Conservation (phyloP, 2,797 vertebrate genomes). For the Pipistrellus pygmaeus region DNA sequence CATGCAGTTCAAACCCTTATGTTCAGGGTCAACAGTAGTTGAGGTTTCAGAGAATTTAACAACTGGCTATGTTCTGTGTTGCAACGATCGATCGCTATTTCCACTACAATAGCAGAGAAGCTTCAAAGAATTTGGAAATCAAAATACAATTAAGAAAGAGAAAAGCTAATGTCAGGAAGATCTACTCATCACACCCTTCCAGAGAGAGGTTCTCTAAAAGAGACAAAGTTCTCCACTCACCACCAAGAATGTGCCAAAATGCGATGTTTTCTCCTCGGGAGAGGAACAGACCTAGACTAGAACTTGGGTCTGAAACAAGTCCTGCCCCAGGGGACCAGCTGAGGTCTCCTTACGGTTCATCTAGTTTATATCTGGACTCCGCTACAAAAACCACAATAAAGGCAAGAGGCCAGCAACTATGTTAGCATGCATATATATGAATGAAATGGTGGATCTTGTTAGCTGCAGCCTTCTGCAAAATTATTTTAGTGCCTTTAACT, state of each 20-base stretch:
- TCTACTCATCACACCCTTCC: background rate
- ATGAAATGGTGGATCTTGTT: background rate
- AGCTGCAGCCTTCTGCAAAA: constrained; percentile 34
- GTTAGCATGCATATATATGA: background rate
- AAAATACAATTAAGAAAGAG: constrained; percentile 35
- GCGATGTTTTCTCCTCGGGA: background rate
- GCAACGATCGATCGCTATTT: background rate
- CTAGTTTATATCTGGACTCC: background rate
- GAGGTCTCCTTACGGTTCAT: background rate
- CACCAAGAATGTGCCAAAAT: constrained; percentile 43
- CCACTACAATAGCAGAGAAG: background rate
- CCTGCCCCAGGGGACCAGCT: background rate
- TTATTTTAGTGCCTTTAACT: constrained; percentile 32
- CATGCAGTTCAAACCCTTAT: background rate
- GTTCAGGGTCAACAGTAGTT: background rate
- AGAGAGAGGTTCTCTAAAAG: constrained; percentile 3
- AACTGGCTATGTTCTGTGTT: background rate
- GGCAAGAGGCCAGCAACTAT: background rate
- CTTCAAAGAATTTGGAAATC: constrained; percentile 47
- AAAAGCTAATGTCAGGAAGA: constrained; percentile 7
- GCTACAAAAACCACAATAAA: constrained; percentile 34
- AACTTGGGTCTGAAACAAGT: background rate
- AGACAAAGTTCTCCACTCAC: background rate
- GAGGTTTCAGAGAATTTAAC: constrained; percentile 1
- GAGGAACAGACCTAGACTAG: background rate